A percentile compares a stretch with the other conserved stretches of the same genome.
phyloP scores from a whole-genome alignment of 2,797 vertebrate species.

The Thaleichthys pacificus region DNA sequence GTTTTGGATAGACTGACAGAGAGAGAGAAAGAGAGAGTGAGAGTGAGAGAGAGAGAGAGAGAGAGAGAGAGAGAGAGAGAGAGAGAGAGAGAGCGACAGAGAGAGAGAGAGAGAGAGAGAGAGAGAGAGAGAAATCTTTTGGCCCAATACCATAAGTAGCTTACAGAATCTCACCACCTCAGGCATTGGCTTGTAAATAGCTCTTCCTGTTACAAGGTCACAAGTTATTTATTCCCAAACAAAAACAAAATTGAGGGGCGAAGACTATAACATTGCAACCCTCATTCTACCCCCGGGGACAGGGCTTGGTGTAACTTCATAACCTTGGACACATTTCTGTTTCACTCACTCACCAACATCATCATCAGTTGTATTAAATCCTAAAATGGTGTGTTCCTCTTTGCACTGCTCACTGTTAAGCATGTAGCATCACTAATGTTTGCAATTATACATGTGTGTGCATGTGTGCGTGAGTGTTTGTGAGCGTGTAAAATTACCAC shows the following conservation, averaged over 20 bases:
- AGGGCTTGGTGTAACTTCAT: neutral
- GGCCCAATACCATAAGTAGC: slow-evolving; percentile 39
- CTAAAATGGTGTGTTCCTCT: no score
- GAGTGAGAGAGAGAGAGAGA: slow-evolving; percentile 6
- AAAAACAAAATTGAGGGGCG: slow-evolving; percentile 31
- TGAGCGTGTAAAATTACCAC: slow-evolving; percentile 2
- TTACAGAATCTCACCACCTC: slow-evolving; percentile 16
- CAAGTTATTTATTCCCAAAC: slow-evolving; percentile 44
- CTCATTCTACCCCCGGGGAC: neutral
- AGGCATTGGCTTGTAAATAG: slow-evolving; percentile 45
- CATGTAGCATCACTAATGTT: neutral
- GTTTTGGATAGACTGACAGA: neutral
- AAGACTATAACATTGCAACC: slow-evolving; percentile 19
- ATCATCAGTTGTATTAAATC: no score
- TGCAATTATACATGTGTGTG: neutral
- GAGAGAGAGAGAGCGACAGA: slow-evolving; percentile 12
- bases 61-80: neutral
- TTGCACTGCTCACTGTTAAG: no score
- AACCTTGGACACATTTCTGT: no score
- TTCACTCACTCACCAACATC: no score
- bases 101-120: neutral
- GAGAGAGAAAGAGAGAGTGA: slow-evolving; percentile 19
- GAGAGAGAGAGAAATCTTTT: slow-evolving; percentile 27
- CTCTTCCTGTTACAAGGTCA: slow-evolving; percentile 39
- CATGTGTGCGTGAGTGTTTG: slow-evolving; percentile 18